Evolutionary conservation across 2,888 invertebrate species (phyloP).

Genomic region (Nebria brevicollis): DNA sequence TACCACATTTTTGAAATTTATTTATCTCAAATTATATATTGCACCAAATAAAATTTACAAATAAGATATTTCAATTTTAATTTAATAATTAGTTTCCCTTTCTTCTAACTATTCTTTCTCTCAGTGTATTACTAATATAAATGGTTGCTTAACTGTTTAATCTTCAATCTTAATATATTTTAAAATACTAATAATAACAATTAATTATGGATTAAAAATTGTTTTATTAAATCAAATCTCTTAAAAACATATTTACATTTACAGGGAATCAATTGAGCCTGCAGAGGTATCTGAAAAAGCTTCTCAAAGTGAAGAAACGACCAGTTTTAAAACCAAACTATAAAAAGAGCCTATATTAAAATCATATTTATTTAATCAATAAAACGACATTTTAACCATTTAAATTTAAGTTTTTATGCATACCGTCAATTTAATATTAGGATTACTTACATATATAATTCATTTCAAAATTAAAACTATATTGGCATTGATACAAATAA

Average conservation of each 20-base stretch:
- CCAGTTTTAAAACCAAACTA: constrained; percentile 35
- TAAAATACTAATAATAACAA: not conserved
- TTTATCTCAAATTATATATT: no score
- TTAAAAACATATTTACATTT: constrained; percentile 29
- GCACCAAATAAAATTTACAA: no score
- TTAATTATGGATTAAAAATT: not conserved
- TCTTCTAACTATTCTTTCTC: no score
- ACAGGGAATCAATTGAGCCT: constrained; percentile 28
- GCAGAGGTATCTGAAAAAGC: constrained; percentile 6
- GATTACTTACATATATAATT: not conserved
- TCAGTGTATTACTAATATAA: no score
- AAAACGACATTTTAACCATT: constrained; percentile 11
- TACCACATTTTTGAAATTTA: no score
- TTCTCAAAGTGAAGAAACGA: constrained; percentile 19
- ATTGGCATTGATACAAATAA: no score
- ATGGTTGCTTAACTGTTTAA: no score
- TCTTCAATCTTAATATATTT: no score
- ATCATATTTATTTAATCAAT: constrained; percentile 7
- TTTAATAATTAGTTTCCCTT: no score
- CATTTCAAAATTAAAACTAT: no score
- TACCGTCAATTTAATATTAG: not conserved
- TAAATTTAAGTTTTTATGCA: not conserved
- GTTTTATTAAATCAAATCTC: not conserved
- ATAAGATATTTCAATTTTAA: no score
- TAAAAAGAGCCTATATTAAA: constrained; percentile 14